Percentiles rank a stretch among this genome's conserved stretches.
Evolutionary conservation across 2,888 invertebrate species (phyloP).

Genomic region (Drosophila incognita): DNA sequence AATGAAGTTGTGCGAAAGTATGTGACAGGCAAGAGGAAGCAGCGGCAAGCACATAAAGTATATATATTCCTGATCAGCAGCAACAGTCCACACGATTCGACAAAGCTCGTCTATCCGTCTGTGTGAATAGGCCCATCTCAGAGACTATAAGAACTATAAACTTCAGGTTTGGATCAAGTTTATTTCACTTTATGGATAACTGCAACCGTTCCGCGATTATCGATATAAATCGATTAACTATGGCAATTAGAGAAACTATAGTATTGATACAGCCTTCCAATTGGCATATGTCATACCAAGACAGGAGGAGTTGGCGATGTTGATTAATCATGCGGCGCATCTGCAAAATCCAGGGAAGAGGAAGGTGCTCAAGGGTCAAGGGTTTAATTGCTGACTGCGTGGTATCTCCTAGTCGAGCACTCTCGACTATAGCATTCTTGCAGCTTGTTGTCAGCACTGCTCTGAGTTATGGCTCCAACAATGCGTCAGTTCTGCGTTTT

Average conservation of each 20-base stretch:
- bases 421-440: background rate
- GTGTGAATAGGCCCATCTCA: background rate
- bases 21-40: background rate
- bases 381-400: background rate
- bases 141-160: background rate
- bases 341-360: background rate
- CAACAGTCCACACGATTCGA: background rate
- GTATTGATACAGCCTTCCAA: background rate
- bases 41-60: background rate
- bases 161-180: too few relatives aligned
- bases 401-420: background rate
- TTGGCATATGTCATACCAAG: background rate
- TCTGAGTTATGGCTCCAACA: constrained; percentile 80
- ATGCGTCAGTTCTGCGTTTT: constrained; percentile 79
- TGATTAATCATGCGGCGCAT: background rate
- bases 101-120: background rate
- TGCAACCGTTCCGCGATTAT: too few relatives aligned
- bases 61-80: background rate
- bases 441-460: constrained; percentile 44
- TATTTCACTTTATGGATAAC: background rate
- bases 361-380: background rate
- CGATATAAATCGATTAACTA: background rate
- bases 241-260: too few relatives aligned
- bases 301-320: too few relatives aligned
- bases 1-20: background rate